phyloP scores from a whole-genome alignment of 2,888 invertebrate genomes.

The Drosophila fungiperda region DNA sequence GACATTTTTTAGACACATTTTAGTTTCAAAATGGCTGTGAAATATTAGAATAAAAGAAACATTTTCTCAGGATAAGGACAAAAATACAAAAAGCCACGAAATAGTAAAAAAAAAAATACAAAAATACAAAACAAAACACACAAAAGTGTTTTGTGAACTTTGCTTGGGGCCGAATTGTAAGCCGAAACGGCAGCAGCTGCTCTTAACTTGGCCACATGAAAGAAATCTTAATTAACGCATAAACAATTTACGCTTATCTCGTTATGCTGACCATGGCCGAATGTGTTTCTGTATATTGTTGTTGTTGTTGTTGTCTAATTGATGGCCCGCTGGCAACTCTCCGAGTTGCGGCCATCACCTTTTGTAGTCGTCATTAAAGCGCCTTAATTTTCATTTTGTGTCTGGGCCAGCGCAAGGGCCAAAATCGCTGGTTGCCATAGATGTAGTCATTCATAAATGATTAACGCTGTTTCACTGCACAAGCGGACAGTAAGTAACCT shows the following conservation, averaged over 20 bases:
- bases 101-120: background rate
- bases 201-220: conserved; percentile 42
- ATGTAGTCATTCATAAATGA: conserved; percentile 73
- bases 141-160: conserved; percentile 18
- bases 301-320: conserved; percentile 24
- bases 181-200: conserved; percentile 31
- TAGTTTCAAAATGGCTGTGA: no score
- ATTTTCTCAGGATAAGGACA: background rate
- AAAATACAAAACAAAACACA: background rate
- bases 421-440: conserved; percentile 34
- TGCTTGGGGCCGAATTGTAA: conserved; percentile 17
- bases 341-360: conserved; percentile 49
- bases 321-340: conserved; percentile 7
- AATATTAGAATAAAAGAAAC: background rate
- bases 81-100: background rate
- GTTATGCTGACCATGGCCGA: conserved; percentile 47
- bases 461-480: conserved; percentile 54
- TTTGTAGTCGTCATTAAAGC: conserved; percentile 67
- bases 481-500: conserved; percentile 37
- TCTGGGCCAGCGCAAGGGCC: conserved; percentile 30
- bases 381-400: conserved; percentile 55
- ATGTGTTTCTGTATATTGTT: conserved; percentile 13
- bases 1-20: background rate
- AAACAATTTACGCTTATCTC: conserved; percentile 69
- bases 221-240: conserved; percentile 74